phyloP scores from a whole-genome alignment of 2,113 vertebrate species.

The Sus scrofa region T2T-Sscrofa CM000824.6:227666001-227666500 shows the following conservation, averaged over 20 bases:
- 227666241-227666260: rapidly evolving
- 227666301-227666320: rapidly evolving
- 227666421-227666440: too few relatives aligned
- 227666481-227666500: neutral
- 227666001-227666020: too few relatives aligned
- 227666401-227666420: neutral
- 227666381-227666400: too few relatives aligned
- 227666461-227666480: neutral
- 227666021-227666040: too few relatives aligned
- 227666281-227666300: neutral
- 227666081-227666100: too few relatives aligned
- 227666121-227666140: too few relatives aligned
- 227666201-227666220: neutral
- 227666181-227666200: rapidly evolving
- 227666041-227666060: too few relatives aligned
- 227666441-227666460: neutral
- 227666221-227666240: neutral
- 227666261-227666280: neutral
- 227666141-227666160: neutral
- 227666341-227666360: too few relatives aligned
- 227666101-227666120: too few relatives aligned
- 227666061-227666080: too few relatives aligned
- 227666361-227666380: rapidly evolving
- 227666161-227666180: neutral
- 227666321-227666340: too few relatives aligned